Conservation (phyloP, 2,888 invertebrate species). For the Erynnis tages region DNA sequence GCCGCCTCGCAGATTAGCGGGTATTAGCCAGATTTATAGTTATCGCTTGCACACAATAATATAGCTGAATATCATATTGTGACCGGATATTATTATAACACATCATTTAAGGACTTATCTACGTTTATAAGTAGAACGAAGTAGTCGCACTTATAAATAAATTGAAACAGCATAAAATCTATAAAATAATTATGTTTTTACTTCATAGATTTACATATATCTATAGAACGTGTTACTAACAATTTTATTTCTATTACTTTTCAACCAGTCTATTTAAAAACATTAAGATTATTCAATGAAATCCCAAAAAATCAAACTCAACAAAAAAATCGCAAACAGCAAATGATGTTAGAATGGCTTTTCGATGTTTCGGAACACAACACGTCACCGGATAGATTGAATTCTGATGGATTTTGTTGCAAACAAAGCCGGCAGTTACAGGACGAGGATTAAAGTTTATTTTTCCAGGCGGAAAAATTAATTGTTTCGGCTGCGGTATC, state of each 20-base stretch:
- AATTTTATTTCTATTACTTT: too few species aligned
- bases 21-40: slow-evolving; percentile 7
- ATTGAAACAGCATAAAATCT: too few species aligned
- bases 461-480: slow-evolving; percentile 23
- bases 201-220: too few species aligned
- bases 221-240: too few species aligned
- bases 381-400: slow-evolving; percentile 24
- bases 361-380: slow-evolving; percentile 19
- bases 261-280: too few species aligned
- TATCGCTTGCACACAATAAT: neutral
- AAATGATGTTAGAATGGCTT: slow-evolving; percentile 10
- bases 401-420: slow-evolving; percentile 25
- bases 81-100: neutral
- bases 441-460: slow-evolving; percentile 19
- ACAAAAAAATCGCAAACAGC: neutral
- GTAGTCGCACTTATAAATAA: too few species aligned
- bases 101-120: too few species aligned
- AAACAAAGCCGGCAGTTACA: slow-evolving; percentile 19
- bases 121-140: too few species aligned
- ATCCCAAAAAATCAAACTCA: neutral
- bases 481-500: slow-evolving; percentile 13
- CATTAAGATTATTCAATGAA: too few species aligned
- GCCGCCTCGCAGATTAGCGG: slow-evolving; percentile 1
- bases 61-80: neutral
- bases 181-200: too few species aligned